Conservation (phyloP, 2,113 vertebrate genomes). For the Ceyx melanurus region DNA sequence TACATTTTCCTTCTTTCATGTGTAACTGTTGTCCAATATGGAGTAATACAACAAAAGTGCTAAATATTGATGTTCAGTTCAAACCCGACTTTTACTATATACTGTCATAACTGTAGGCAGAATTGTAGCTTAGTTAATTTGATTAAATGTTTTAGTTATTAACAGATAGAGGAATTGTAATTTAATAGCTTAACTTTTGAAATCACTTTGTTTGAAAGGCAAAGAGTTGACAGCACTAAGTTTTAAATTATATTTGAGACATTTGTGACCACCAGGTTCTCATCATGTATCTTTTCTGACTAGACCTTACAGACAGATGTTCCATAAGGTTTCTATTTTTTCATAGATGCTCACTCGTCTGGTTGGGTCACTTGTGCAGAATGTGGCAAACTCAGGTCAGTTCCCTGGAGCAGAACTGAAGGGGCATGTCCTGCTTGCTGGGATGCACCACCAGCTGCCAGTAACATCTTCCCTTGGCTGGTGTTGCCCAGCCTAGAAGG, state of each 20-base stretch:
- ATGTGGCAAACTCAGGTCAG: neutral
- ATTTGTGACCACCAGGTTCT: neutral
- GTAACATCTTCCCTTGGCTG: neutral
- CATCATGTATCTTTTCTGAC: neutral
- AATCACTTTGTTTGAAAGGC: slow-evolving; percentile 30
- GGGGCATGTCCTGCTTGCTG: neutral
- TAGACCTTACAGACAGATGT: neutral
- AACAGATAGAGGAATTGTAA: slow-evolving; percentile 17
- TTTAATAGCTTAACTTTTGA: slow-evolving; percentile 22
- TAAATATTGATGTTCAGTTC: slow-evolving; percentile 37
- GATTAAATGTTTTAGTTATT: slow-evolving; percentile 52
- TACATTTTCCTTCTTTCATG: slow-evolving; percentile 35
- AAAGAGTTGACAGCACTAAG: neutral
- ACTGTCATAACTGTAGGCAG: slow-evolving; percentile 42
- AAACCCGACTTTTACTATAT: neutral
- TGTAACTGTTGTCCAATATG: slow-evolving; percentile 20
- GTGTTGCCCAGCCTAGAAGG: neutral
- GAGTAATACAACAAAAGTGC: slow-evolving; percentile 13
- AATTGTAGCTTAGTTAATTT: slow-evolving; percentile 55
- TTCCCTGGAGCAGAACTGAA: neutral
- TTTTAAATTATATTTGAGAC: neutral
- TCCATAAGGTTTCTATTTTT: neutral
- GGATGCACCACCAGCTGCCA: fast-evolving
- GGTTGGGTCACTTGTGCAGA: neutral
- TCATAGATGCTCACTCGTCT: neutral